Percentiles rank a stretch among this genome's conserved stretches.
phyloP scores from a whole-genome alignment of 2,888 invertebrate species.

The Ochropleura plecta region DNA sequence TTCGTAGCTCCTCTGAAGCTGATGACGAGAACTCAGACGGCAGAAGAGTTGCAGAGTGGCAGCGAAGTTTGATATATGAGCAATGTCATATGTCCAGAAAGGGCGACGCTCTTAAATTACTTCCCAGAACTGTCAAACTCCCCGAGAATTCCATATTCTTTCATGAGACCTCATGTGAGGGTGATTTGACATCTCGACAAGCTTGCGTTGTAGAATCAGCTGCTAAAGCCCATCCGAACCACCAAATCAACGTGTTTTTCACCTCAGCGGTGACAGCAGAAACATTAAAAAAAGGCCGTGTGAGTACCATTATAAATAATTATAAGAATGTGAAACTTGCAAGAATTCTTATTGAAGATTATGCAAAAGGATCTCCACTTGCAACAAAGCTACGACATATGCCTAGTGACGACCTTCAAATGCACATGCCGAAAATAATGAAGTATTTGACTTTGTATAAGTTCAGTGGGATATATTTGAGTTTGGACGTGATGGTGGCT shows the following conservation, averaged over 20 bases:
- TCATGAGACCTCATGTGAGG: constrained; percentile 47
- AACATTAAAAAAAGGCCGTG: not conserved
- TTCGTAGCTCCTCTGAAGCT: not conserved
- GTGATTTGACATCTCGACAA: constrained; percentile 47
- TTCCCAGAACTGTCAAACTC: not conserved
- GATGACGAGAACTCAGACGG: not conserved
- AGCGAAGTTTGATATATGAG: too few relatives aligned
- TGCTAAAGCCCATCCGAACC: constrained; percentile 44
- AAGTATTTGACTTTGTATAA: constrained; percentile 56
- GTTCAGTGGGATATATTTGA: constrained; percentile 52
- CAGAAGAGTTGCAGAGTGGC: not conserved
- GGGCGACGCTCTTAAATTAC: constrained; percentile 25
- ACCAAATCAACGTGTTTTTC: constrained; percentile 46
- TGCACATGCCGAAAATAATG: constrained; percentile 40
- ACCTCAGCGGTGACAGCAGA: constrained; percentile 22
- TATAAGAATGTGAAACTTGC: constrained; percentile 41
- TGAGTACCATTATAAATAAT: constrained; percentile 9
- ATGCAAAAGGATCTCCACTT: constrained; percentile 37
- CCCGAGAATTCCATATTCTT: constrained; percentile 55
- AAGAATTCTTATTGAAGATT: constrained; percentile 45
- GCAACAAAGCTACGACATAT: not conserved
- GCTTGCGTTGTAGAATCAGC: constrained; percentile 58
- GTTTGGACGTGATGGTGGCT: constrained; percentile 46
- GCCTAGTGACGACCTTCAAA: not conserved
- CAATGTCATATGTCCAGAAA: constrained; percentile 30